These are phyloP conservation scores for Xestia c-nigrum DNA, from an alignment of 2,888 invertebrate species.

Conservation along the genomic window DNA sequence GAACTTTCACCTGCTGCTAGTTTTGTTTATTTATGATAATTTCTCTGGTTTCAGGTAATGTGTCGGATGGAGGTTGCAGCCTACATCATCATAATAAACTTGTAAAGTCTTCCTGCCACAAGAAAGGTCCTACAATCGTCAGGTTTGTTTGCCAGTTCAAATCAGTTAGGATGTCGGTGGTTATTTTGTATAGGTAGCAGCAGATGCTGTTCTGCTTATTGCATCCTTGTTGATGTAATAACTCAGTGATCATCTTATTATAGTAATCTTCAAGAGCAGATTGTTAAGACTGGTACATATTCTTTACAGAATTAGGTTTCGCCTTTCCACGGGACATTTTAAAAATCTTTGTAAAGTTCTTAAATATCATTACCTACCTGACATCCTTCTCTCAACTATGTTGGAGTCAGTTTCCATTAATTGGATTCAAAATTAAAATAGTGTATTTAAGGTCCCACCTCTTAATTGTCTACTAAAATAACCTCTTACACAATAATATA, in stretches of 20 bases:
- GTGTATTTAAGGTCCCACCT: neutral
- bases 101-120: neutral
- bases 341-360: neutral
- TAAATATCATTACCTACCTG: neutral
- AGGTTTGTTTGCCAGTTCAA: neutral
- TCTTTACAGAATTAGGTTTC: neutral
- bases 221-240: neutral
- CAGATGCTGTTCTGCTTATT: neutral
- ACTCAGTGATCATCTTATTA: neutral
- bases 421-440: neutral
- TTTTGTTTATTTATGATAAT: slow-evolving; percentile 34
- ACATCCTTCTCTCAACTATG: neutral
- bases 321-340: neutral
- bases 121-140: neutral
- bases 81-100: neutral
- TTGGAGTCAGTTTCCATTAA: neutral
- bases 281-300: neutral
- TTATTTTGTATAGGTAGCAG: neutral
- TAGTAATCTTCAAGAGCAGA: neutral
- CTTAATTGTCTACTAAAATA: slow-evolving; percentile 7
- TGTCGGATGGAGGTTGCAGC: neutral
- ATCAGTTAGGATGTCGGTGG: neutral
- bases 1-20: slow-evolving; percentile 28
- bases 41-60: slow-evolving; percentile 60
- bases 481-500: slow-evolving; percentile 26